Evolutionary conservation across 2,797 vertebrate genomes (phyloP), one percentile per base, ranked within the genome.

Genomic region (Argyrosomus regius): DNA sequence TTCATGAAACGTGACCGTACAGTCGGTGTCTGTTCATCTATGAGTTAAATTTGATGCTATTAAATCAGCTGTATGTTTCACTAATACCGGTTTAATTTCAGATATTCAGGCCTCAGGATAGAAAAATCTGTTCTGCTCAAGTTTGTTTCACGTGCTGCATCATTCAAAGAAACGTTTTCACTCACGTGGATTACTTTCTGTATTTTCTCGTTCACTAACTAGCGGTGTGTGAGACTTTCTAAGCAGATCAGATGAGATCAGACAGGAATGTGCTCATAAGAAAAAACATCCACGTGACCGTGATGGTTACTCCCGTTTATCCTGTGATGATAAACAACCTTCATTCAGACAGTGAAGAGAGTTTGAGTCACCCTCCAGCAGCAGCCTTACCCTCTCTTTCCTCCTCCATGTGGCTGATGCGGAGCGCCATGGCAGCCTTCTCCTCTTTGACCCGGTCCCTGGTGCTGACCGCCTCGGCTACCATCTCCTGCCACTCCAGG

Each of bases 401-500:
- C 90, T 98, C 97, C 91, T 98, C 97, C 85, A 98, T 96, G 92
- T 98, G 96, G 88, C 93, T 96, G 84, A 97, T 96, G 59, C 96
- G 94, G 63, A 97, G 91, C 8, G 72, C 94, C 93, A 97, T 93
- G 58, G 90, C 90, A 16, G 92, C 93, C 84, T 97, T 97, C 87
- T 97, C 97, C 81, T 96, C 96, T 62, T 88, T 90, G 84, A 93
- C 95, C 56, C 95, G 96, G 87, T 96, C 95, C 0, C 84, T 94
- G 28, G 92, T 87, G 0, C 91, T 94, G 81, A 96, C 96, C 0
- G 95, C 94, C 83, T 97, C 97, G 0, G 93, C 72, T 0, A 95
- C 93, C 80, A 94, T 96, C 74, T 97, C 97, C 89, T 97, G 97
- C 97, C 97, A 98, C 88, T 98, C 97, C 88, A 98, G 90, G 41